Evolutionary conservation across 2,113 vertebrate species (phyloP).

Genomic region (Madoqua kirkii): DNA sequence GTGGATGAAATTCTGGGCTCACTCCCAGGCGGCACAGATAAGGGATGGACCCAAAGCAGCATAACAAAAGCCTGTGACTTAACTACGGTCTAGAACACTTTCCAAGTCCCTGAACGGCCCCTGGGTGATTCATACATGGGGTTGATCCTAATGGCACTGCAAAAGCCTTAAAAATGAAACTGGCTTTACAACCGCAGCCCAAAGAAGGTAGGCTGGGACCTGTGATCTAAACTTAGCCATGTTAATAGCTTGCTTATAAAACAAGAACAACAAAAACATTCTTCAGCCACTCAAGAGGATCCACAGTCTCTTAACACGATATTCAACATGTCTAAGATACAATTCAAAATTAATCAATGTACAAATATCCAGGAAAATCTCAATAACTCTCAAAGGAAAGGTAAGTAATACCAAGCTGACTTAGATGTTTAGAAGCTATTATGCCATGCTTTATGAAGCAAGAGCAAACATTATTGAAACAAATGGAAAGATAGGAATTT

Average conservation of each 20-base stretch:
- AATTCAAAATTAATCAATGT: slow-evolving; percentile 6
- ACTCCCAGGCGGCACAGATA: background rate
- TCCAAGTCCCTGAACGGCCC: background rate
- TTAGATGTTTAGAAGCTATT: background rate
- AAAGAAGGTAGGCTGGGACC: background rate
- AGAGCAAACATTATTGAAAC: background rate
- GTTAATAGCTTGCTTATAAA: background rate
- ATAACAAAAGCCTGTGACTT: background rate
- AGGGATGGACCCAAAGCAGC: background rate
- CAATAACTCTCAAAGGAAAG: background rate
- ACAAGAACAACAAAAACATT: background rate
- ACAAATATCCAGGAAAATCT: background rate
- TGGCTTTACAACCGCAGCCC: background rate
- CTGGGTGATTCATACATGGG: too few species aligned
- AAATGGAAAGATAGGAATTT: background rate
- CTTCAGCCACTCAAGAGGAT: background rate
- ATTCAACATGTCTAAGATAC: background rate
- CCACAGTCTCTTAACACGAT: background rate
- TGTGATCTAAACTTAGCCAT: background rate
- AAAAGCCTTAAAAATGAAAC: background rate
- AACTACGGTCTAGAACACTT: background rate
- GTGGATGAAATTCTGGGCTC: background rate
- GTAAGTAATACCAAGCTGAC: background rate
- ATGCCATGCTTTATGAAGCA: background rate
- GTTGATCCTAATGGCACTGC: background rate